Percentiles rank a stretch among this genome's conserved stretches.
Evolutionary conservation across 2,113 vertebrate species (phyloP).

Genomic region (Eclectus roratus): DNA sequence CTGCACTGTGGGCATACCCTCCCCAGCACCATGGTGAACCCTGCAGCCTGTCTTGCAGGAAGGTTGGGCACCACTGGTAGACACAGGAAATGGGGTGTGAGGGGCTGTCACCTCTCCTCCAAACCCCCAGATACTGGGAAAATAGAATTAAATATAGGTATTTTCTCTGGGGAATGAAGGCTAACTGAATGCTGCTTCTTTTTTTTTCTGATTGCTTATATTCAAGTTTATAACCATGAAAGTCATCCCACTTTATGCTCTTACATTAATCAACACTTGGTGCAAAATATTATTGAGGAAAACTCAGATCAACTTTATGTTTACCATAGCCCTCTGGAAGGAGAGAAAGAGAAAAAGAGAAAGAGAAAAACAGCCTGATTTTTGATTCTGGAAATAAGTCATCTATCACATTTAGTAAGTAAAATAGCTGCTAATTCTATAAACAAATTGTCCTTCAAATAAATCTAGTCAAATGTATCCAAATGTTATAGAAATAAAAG

Average conservation of each 20-base stretch:
- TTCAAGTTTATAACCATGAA: neutral
- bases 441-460: slow-evolving; percentile 21
- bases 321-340: slow-evolving; percentile 44
- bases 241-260: neutral
- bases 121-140: neutral
- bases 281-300: slow-evolving; percentile 27
- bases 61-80: neutral
- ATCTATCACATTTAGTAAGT: neutral
- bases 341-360: slow-evolving; percentile 38
- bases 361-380: slow-evolving; percentile 39
- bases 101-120: neutral
- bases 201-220: neutral
- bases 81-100: neutral
- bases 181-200: neutral
- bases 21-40: neutral
- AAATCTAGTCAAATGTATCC: neutral
- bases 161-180: neutral
- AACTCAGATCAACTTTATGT: slow-evolving; percentile 24
- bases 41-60: neutral
- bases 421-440: neutral
- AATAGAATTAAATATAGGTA: neutral
- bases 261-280: slow-evolving; percentile 6
- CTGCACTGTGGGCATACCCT: neutral
- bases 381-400: slow-evolving; percentile 17
- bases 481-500: neutral